Conservation (phyloP, 2,797 vertebrate species). For the Chelidonichthys spinosus region DNA sequence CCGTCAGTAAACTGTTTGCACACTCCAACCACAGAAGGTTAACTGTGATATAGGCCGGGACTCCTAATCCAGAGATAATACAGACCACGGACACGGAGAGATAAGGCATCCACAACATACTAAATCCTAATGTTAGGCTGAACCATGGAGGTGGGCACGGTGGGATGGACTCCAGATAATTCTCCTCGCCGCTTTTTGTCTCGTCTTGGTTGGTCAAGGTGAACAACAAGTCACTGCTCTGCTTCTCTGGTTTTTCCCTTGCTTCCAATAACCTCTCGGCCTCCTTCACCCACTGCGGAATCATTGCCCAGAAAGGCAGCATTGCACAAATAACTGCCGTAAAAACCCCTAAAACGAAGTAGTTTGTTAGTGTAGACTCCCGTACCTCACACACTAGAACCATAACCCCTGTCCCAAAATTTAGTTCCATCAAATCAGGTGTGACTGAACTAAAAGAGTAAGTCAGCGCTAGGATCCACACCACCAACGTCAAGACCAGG, state of each 20-base stretch:
- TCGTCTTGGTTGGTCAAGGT: background rate
- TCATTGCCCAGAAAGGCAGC: conserved; percentile 59
- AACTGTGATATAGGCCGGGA: conserved; percentile 76
- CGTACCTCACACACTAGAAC: conserved; percentile 66
- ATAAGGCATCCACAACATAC: conserved; percentile 77
- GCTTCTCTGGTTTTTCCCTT: conserved; percentile 16
- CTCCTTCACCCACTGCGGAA: conserved; percentile 62
- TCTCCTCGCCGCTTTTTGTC: background rate
- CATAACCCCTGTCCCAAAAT: background rate
- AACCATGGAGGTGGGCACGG: conserved; percentile 63
- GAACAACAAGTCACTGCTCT: conserved; percentile 49
- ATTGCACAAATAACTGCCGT: conserved; percentile 21
- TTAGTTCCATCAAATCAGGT: conserved; percentile 17
- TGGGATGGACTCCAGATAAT: background rate
- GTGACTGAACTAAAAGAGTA: conserved; percentile 40
- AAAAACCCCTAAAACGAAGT: conserved; percentile 45
- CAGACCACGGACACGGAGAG: conserved; percentile 55
- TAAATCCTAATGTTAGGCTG: conserved; percentile 73
- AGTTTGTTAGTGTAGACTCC: conserved; percentile 43
- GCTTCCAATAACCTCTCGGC: conserved; percentile 44
- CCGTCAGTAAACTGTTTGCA: conserved; percentile 74
- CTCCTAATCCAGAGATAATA: conserved; percentile 30
- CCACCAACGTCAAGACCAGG: conserved; percentile 38
- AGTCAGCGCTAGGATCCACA: conserved; percentile 65
- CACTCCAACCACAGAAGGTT: conserved; percentile 83